phyloP scores from a whole-genome alignment of 2,113 vertebrate genomes.

The Muntiacus muntjak region DNA sequence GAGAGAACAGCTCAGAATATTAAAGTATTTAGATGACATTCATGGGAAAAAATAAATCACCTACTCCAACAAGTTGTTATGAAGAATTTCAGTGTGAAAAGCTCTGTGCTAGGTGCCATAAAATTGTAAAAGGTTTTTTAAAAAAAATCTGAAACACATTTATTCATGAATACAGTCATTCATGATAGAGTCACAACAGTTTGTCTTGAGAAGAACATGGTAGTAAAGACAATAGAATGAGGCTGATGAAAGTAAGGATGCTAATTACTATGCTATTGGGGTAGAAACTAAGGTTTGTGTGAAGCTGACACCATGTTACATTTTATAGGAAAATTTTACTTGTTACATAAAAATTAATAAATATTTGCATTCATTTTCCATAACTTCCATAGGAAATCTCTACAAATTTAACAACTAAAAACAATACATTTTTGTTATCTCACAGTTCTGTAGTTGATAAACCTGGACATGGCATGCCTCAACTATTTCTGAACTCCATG shows the following conservation, averaged over 20 bases:
- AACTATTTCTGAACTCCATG: background rate
- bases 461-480: background rate
- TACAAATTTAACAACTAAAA: background rate
- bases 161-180: background rate
- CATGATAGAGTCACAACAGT: background rate
- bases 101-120: background rate
- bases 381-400: background rate
- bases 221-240: background rate
- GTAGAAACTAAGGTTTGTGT: background rate
- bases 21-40: background rate
- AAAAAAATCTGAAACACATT: background rate
- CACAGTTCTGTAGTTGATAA: background rate
- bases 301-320: background rate
- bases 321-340: background rate
- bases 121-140: background rate
- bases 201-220: background rate
- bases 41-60: background rate
- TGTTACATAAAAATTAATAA: background rate
- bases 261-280: background rate
- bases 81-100: background rate
- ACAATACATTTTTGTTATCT: background rate
- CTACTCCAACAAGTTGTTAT: background rate
- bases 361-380: background rate
- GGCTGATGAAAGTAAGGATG: background rate
- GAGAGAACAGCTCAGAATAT: background rate